These are phyloP conservation scores for Tribolium castaneum DNA, from an alignment of 1,140 invertebrate species.

Conservation along the genomic window DNA sequence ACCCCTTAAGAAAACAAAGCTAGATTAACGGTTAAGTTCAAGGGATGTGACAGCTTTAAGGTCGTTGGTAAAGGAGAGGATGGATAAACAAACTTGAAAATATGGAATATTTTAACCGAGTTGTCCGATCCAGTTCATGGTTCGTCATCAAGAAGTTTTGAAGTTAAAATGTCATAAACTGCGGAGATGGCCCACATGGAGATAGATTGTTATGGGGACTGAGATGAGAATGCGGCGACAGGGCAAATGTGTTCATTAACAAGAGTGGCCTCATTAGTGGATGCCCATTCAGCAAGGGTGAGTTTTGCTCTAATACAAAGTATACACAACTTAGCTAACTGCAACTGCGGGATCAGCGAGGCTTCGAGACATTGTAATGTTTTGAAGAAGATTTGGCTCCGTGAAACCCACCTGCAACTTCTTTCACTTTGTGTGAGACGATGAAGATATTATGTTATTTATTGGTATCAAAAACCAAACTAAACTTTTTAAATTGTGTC, in stretches of 20 bases:
- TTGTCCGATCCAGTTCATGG: background rate
- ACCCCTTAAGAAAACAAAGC: conserved; percentile 32
- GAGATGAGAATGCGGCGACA: conserved; percentile 7
- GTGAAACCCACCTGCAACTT: too few relatives aligned
- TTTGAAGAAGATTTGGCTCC: background rate
- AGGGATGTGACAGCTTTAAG: conserved; percentile 25
- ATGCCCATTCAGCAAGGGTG: conserved; percentile 20
- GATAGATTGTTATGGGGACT: background rate
- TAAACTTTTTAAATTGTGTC: too few relatives aligned
- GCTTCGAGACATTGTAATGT: background rate
- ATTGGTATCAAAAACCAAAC: too few relatives aligned
- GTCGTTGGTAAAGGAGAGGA: background rate
- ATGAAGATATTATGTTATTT: too few relatives aligned
- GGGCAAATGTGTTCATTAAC: conserved; percentile 21
- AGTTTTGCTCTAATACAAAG: conserved; percentile 18
- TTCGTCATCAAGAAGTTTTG: background rate
- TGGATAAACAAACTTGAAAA: conserved; percentile 7
- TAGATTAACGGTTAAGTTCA: conserved; percentile 28
- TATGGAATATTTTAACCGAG: background rate
- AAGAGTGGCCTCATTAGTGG: conserved; percentile 19
- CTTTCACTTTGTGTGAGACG: too few relatives aligned
- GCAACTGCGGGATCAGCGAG: background rate
- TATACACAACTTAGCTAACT: conserved; percentile 7
- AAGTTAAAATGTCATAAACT: conserved; percentile 1
- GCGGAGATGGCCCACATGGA: conserved; percentile 1